Conservation (phyloP, 2,113 vertebrate species). For the Dasyurus viverrinus region DNA sequence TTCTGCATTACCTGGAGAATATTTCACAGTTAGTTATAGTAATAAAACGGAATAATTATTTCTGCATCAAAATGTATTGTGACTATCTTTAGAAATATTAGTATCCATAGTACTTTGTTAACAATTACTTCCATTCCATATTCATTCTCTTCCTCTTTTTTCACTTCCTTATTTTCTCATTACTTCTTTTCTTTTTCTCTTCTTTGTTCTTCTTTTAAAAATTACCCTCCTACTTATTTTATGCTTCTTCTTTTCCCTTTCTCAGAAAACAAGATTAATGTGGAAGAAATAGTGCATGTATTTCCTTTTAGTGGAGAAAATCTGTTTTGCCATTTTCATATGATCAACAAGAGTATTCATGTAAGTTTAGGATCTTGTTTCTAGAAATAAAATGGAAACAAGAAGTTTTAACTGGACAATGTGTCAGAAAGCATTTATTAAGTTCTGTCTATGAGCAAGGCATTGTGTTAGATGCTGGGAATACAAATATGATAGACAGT, state of each 20-base stretch:
- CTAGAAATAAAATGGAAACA: conserved; percentile 21
- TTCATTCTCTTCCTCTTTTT: not conserved
- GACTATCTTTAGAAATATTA: not conserved
- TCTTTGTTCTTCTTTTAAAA: not conserved
- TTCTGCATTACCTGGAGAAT: not conserved
- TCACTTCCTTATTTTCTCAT: not conserved
- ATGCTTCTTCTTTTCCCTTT: not conserved
- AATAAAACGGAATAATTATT: not conserved
- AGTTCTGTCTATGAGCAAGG: not conserved
- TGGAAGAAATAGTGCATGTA: not conserved
- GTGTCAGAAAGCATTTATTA: not conserved
- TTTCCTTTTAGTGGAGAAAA: not conserved
- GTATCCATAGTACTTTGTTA: not conserved
- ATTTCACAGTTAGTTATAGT: not conserved
- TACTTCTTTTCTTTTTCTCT: not conserved
- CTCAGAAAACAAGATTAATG: conserved; percentile 16
- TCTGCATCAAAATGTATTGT: not conserved
- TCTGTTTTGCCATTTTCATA: conserved; percentile 30
- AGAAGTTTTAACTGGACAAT: not conserved
- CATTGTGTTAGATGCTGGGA: not conserved
- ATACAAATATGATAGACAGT: not conserved
- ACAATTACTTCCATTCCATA: not conserved
- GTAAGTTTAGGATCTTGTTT: conserved; percentile 22
- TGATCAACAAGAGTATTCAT: not conserved
- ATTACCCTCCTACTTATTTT: not conserved